Percentiles rank a stretch among this genome's conserved stretches.
These are phyloP conservation scores for Chelmon rostratus DNA, from an alignment of 2,797 vertebrate genomes.

Conservation along the genomic window DNA sequence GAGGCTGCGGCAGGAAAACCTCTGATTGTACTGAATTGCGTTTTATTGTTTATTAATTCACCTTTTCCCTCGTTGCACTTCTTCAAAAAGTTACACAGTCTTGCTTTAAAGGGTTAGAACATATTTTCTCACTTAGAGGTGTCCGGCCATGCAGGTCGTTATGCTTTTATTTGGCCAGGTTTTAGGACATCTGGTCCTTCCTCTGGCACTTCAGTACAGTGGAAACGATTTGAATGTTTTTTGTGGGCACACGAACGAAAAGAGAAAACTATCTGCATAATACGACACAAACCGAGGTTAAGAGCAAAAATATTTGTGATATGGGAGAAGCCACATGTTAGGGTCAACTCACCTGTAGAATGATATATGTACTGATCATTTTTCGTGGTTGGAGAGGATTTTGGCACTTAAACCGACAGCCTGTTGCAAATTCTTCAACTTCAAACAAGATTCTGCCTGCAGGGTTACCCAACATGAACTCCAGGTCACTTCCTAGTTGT, in stretches of 20 bases:
- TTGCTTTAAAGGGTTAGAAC: slow-evolving; percentile 15
- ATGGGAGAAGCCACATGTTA: not conserved
- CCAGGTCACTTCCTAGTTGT: slow-evolving; percentile 40
- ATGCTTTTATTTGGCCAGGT: not conserved
- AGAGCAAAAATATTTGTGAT: not conserved
- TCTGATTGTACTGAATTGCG: slow-evolving; percentile 26
- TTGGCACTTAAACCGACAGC: slow-evolving; percentile 27
- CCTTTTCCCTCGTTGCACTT: slow-evolving; percentile 13
- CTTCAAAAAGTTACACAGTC: not conserved
- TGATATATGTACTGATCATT: not conserved
- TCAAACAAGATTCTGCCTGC: slow-evolving; percentile 10
- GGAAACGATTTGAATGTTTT: not conserved
- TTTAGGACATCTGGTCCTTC: slow-evolving; percentile 3
- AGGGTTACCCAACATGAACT: slow-evolving; percentile 29
- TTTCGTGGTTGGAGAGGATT: slow-evolving; percentile 19
- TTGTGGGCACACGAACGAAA: not conserved
- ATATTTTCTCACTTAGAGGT: not conserved
- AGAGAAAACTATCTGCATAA: slow-evolving; percentile 8
- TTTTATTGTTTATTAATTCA: slow-evolving; percentile 37
- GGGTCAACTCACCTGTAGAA: not conserved
- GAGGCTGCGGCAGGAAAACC: too few relatives aligned
- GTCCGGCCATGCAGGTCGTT: not conserved
- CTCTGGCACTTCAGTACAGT: not conserved
- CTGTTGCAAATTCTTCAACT: slow-evolving; percentile 7
- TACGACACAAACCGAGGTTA: not conserved